These are phyloP conservation scores for Bubo scandiacus DNA, from an alignment of 2,113 vertebrate species.

Conservation along the genomic window DNA sequence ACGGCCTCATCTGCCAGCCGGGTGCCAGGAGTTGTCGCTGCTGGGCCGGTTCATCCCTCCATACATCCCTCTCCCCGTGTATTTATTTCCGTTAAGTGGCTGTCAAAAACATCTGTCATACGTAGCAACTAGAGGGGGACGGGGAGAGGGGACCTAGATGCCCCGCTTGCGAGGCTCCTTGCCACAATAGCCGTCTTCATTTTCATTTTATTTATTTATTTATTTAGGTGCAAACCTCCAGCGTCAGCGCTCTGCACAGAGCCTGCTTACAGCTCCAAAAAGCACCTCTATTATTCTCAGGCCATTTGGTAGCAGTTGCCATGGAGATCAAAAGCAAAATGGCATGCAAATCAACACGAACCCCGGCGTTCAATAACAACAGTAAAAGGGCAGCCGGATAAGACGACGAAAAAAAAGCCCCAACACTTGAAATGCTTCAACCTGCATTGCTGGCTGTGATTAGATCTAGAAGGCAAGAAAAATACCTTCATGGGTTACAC, in stretches of 20 bases:
- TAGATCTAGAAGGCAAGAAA: conserved; percentile 16
- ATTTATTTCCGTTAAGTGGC: not conserved
- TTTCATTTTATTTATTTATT: conserved; percentile 24
- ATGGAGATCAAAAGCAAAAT: conserved; percentile 80
- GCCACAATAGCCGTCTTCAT: not conserved
- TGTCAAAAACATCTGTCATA: not conserved
- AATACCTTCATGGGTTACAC: not conserved
- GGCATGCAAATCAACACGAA: conserved; percentile 79
- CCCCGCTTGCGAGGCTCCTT: accelerated
- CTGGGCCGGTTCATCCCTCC: not conserved
- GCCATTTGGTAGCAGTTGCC: conserved; percentile 78
- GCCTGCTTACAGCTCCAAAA: conserved; percentile 50
- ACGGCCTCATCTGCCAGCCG: not conserved
- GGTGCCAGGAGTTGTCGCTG: not conserved
- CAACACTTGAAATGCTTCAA: conserved; percentile 22
- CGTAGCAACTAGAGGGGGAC: accelerated
- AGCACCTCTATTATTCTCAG: conserved; percentile 72
- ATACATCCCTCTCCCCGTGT: not conserved
- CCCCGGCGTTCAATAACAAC: conserved; percentile 55
- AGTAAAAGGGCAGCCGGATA: conserved; percentile 53
- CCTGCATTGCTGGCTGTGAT: conserved; percentile 20
- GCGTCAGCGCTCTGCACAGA: conserved; percentile 22
- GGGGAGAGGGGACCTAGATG: not conserved
- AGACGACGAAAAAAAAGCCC: not conserved
- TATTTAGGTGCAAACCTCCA: not conserved